These are phyloP conservation scores for Ormyrus thymus DNA, from an alignment of 2,888 invertebrate species.

Conservation along the genomic window DNA sequence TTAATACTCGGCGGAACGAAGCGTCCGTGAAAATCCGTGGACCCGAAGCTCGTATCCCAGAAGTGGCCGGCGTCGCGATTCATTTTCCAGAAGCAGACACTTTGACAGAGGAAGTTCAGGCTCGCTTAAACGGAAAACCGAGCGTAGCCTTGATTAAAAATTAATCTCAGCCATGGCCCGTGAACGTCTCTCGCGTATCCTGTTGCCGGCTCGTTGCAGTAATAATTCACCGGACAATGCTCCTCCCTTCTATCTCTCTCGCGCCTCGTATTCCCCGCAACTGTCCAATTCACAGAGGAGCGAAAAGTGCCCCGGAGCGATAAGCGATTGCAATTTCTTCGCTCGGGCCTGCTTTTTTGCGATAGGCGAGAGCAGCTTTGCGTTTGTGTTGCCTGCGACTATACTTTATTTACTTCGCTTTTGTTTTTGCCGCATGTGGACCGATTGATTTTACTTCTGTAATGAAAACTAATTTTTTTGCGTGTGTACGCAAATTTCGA, in stretches of 20 bases:
- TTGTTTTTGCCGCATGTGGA: neutral
- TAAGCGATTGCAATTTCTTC: conserved; percentile 42
- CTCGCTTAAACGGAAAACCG: conserved; percentile 34
- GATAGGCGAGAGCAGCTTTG: neutral
- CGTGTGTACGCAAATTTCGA: too few relatives aligned
- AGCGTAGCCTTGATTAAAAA: conserved; percentile 55
- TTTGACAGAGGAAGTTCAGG: neutral
- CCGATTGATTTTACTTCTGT: conserved; percentile 28
- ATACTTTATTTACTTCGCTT: neutral
- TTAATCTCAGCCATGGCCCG: conserved; percentile 50
- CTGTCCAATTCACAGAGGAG: conserved; percentile 22
- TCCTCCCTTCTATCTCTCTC: neutral
- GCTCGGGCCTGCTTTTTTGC: neutral
- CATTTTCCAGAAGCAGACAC: neutral
- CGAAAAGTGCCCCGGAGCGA: conserved; percentile 27
- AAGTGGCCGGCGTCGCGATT: conserved; percentile 8
- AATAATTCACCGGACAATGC: conserved; percentile 44
- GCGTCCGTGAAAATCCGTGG: neutral
- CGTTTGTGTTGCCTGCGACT: neutral
- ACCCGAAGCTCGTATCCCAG: neutral
- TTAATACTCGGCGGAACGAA: conserved; percentile 9
- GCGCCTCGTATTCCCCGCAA: neutral
- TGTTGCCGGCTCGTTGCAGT: neutral
- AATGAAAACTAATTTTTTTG: conserved; percentile 30
- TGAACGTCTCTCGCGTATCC: conserved; percentile 15